Base-by-base conservation (phyloP, 2,113 vertebrate species). In the Pterocles burchelli region DNA sequence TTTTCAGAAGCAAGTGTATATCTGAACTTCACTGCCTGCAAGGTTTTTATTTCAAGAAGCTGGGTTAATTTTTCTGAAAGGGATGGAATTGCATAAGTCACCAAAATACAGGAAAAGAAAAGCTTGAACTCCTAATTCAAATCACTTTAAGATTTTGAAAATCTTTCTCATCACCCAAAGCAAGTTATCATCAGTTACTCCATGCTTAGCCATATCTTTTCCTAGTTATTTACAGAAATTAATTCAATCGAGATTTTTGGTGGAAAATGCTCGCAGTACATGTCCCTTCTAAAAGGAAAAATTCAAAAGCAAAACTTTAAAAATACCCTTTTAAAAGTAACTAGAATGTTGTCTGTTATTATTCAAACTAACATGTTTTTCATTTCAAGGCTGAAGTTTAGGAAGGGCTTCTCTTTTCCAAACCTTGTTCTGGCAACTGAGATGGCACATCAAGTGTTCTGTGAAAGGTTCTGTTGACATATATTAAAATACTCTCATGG, bases 21-120 rank as follows among this genome's bases (percentile, higher is more conserved):
- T 67, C 46, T 77, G 52, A 90, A 77, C 38, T 70, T 68, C 58
- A 41, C 25, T n/a, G 36, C 58, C 49, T 89, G 77, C 19, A 13
- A 72, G 41, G 45, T 82, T 18, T 79, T 85, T 88, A 70, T 91
- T 94, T 90, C 54, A 76, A 72, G 82, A 75, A 95, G 77, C 28
- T 85, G 20, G 20, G 45, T 86, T n/a, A 48, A 1, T 72, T 26
- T 75, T 96, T 91, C 63, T 91, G 54, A 36, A 92, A 66, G 25
- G 36, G 51, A 12, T 54, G 19, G 25, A 65, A 48, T 85, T 78
- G 6, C 5, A 0, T 80, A 71, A 52, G 46, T 45, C 41, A 66
- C 59, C 70, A 72, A 88, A 79, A 52, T n/a, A 41, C 2, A 79
- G 26, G 41, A 65, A 52, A 85, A 46, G 10, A 48, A 89, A 88